Percentiles rank a stretch among this genome's conserved stretches.
These are phyloP conservation scores for Sceloporus undulatus DNA, from an alignment of 2,113 vertebrate species.

Conservation along the genomic window DNA sequence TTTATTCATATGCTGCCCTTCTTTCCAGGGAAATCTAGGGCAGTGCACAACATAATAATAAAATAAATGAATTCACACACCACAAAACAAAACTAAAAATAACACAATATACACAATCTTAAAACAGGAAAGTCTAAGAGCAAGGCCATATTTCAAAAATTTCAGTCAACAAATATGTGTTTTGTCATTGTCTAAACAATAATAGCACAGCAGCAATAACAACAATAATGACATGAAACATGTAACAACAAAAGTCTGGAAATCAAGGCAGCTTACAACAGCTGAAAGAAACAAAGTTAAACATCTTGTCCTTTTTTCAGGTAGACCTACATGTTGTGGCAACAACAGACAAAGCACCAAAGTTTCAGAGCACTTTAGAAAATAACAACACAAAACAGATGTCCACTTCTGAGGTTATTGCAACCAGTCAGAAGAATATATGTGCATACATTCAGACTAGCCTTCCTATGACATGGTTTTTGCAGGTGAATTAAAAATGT, in stretches of 20 bases:
- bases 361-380: background rate
- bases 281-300: background rate
- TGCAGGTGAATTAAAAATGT: background rate
- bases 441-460: background rate
- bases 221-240: background rate
- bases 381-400: background rate
- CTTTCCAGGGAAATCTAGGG: background rate
- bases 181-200: background rate
- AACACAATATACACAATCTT: too few relatives aligned
- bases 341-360: background rate
- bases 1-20: background rate
- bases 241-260: background rate
- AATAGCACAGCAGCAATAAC: too few relatives aligned
- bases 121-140: too few relatives aligned
- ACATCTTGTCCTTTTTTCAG: background rate
- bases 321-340: background rate
- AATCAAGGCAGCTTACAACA: background rate
- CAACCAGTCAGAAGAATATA: background rate
- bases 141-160: background rate
- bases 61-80: background rate
- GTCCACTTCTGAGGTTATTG: background rate
- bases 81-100: too few relatives aligned
- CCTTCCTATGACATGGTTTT: background rate
- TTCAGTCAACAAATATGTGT: background rate
- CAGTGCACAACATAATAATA: background rate